These are phyloP conservation scores for Fissipunctia ypsillon DNA, from an alignment of 2,888 invertebrate species.

Conservation along the genomic window DNA sequence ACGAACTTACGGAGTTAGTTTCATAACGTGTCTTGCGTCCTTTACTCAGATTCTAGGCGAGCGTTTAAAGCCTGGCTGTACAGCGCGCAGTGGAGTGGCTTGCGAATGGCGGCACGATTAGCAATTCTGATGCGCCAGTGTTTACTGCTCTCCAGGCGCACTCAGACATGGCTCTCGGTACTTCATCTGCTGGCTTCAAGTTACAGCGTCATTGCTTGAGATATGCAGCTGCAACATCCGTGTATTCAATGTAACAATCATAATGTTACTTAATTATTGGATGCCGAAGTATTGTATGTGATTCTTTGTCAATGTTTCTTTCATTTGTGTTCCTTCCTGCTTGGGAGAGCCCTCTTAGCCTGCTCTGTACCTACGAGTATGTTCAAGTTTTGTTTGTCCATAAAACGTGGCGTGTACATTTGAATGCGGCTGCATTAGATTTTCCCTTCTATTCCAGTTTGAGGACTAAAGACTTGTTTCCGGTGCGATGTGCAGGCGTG, in stretches of 20 bases:
- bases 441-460: slow-evolving; percentile 6
- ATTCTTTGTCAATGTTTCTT: not conserved
- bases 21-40: slow-evolving; percentile 61
- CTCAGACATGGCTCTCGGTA: slow-evolving; percentile 39
- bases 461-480: slow-evolving; percentile 19
- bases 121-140: slow-evolving; percentile 69
- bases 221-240: slow-evolving; percentile 20
- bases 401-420: not conserved
- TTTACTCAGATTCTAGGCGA: slow-evolving; percentile 55
- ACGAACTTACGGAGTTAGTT: slow-evolving; percentile 49
- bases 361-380: not conserved
- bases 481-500: slow-evolving; percentile 15
- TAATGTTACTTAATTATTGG: not conserved
- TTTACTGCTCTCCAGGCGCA: slow-evolving; percentile 62
- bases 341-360: not conserved
- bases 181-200: slow-evolving; percentile 29
- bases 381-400: not conserved
- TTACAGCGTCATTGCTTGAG: slow-evolving; percentile 17
- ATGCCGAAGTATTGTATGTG: not conserved
- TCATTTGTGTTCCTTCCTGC: not conserved
- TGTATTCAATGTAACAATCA: not conserved
- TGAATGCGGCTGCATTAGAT: slow-evolving; percentile 25
- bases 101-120: slow-evolving; percentile 64
- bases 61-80: slow-evolving; percentile 46
- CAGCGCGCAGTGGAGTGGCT: slow-evolving; percentile 60